Percentiles rank a stretch among this genome's conserved stretches.
These are phyloP conservation scores for honey bee (Apis mellifera) DNA, from an alignment of 1,140 invertebrate genomes.

Conservation along the genomic window DNA sequence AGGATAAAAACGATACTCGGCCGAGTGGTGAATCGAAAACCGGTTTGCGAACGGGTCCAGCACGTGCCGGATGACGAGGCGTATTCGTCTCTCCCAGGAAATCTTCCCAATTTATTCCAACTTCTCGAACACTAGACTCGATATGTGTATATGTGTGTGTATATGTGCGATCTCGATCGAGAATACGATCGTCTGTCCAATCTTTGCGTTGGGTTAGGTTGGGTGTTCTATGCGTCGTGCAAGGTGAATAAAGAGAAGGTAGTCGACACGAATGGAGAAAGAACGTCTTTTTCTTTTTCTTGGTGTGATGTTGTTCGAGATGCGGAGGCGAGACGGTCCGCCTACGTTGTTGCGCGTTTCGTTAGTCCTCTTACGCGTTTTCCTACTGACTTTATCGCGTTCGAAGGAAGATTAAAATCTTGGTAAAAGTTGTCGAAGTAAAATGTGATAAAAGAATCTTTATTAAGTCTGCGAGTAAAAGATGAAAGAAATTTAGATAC, in stretches of 20 bases:
- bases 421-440: constrained; percentile 1
- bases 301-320: constrained; percentile 28
- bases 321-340: constrained; percentile 67
- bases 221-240: not conserved
- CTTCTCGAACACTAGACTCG: constrained; percentile 11
- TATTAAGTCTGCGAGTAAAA: not conserved
- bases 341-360: constrained; percentile 58
- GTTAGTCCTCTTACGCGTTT: constrained; percentile 38
- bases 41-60: constrained; percentile 55
- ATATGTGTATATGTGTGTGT: too few relatives aligned
- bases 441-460: not conserved
- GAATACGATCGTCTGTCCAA: not conserved
- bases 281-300: constrained; percentile 16
- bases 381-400: constrained; percentile 21
- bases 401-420: constrained; percentile 21
- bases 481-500: not conserved
- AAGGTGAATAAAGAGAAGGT: constrained; percentile 41
- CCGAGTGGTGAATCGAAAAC: constrained; percentile 47
- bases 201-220: not conserved
- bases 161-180: not conserved
- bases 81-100: constrained; percentile 40
- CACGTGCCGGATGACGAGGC: constrained; percentile 65
- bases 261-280: constrained; percentile 19
- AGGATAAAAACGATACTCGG: constrained; percentile 34
- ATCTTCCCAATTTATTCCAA: constrained; percentile 59